These are phyloP conservation scores for Steatornis caripensis DNA, from an alignment of 2,113 vertebrate genomes.

Conservation along the genomic window DNA sequence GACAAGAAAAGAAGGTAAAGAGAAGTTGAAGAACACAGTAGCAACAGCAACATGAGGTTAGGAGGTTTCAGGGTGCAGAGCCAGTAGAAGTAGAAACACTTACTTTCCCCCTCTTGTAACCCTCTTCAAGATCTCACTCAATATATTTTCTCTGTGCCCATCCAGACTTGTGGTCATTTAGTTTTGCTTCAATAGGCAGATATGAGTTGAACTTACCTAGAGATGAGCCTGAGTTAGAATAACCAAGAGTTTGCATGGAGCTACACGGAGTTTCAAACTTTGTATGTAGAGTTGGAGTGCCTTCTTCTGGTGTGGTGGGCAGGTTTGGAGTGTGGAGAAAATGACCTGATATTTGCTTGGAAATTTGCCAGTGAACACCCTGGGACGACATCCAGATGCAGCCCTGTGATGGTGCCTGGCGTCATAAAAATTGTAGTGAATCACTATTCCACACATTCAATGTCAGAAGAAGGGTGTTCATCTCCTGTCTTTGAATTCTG, in stretches of 20 bases:
- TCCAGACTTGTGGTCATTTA: background rate
- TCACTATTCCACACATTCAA: background rate
- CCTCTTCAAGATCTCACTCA: background rate
- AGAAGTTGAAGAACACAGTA: background rate
- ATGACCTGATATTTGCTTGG: background rate
- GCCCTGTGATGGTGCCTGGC: background rate
- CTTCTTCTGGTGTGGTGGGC: background rate
- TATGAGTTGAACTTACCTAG: background rate
- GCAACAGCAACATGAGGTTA: background rate
- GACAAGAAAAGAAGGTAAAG: background rate
- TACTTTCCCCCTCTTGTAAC: background rate
- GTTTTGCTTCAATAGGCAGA: background rate
- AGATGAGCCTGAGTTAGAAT: background rate
- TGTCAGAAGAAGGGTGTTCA: background rate
- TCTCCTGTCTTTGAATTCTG: background rate
- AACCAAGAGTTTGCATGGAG: background rate
- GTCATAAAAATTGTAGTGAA: background rate
- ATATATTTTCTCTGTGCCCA: background rate
- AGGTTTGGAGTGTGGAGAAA: background rate
- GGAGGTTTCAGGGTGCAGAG: background rate
- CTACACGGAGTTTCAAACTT: background rate
- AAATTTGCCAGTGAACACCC: background rate
- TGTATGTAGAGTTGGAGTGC: background rate
- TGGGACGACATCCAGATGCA: background rate
- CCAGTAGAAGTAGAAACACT: background rate